A percentile compares a stretch with the other conserved stretches of the same genome.
These are phyloP conservation scores for Cryptops parisi DNA, from an alignment of 2,888 invertebrate species.

Conservation along the genomic window DNA sequence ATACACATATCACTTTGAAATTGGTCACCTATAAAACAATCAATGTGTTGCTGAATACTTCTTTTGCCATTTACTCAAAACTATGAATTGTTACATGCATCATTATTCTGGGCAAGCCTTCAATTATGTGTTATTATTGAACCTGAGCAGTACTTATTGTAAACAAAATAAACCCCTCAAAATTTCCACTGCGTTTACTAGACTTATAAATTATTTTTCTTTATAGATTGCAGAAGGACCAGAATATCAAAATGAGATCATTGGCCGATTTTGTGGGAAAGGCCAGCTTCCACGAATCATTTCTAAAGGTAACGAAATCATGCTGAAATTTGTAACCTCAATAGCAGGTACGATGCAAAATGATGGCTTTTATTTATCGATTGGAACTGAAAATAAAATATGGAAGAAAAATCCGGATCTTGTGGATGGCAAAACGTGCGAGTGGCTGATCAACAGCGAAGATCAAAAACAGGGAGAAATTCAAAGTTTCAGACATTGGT, in stretches of 20 bases:
- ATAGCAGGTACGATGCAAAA: conserved; percentile 16
- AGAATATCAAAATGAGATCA: not conserved
- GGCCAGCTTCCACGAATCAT: conserved; percentile 18
- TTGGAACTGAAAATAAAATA: conserved; percentile 11
- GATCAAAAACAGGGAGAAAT: conserved; percentile 15
- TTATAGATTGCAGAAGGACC: not conserved
- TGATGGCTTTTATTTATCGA: conserved; percentile 18
- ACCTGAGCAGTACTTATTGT: too few species aligned
- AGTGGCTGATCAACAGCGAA: conserved; percentile 14
- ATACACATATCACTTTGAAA: too few species aligned
- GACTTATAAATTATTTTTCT: too few species aligned
- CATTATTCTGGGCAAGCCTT: too few species aligned
- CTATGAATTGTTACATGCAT: too few species aligned
- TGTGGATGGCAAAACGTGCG: conserved; percentile 7
- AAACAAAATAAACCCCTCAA: too few species aligned
- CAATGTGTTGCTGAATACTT: too few species aligned
- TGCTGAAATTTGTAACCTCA: conserved; percentile 17
- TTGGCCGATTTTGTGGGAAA: conserved; percentile 18
- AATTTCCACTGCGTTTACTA: too few species aligned
- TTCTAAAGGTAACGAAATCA: conserved; percentile 13
- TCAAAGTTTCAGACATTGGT: conserved; percentile 19
- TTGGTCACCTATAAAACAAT: too few species aligned
- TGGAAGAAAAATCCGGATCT: not conserved
- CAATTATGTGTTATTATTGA: too few species aligned
- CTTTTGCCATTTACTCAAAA: too few species aligned